These are phyloP conservation scores for Sabellastarte sp. DNA, from an alignment of 2,888 invertebrate genomes.

Conservation along the genomic window DNA sequence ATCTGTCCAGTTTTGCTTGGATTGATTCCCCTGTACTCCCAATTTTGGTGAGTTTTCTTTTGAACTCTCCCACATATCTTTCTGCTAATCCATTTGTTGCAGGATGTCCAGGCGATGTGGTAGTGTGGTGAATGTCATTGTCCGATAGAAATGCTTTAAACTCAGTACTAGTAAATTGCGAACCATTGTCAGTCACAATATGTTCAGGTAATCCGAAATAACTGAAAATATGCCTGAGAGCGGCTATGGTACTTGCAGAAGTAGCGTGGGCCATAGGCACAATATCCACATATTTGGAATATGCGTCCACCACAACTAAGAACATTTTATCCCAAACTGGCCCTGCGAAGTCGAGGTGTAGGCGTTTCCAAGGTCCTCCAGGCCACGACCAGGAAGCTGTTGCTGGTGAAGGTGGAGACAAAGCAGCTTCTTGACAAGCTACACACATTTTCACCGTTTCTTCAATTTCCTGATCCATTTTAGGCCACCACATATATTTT, in stretches of 20 bases:
- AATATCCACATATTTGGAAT: neutral
- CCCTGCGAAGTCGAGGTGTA: neutral
- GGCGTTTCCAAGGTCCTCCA: neutral
- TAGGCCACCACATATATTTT: constrained; percentile 7
- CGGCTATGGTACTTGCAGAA: neutral
- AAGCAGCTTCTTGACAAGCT: neutral
- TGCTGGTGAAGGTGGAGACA: neutral
- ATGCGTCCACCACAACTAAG: neutral
- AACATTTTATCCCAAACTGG: neutral
- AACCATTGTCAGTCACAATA: neutral
- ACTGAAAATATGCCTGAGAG: neutral
- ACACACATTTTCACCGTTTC: neutral
- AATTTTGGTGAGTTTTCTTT: neutral
- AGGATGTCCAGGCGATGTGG: neutral
- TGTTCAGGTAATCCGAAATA: too few relatives aligned
- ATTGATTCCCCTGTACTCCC: too few relatives aligned
- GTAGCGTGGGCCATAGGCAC: neutral
- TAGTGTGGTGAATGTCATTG: neutral
- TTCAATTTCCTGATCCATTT: constrained; percentile 4
- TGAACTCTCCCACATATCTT: neutral
- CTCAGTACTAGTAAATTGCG: neutral
- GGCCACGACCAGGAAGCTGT: neutral
- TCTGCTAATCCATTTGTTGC: constrained; percentile 1
- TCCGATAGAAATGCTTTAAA: neutral
- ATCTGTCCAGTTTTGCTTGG: too few relatives aligned